A percentile compares a stretch with the other conserved stretches of the same genome.
These are phyloP conservation scores for Saccostrea cuccullata DNA, from an alignment of 1,140 invertebrate species.

Conservation along the genomic window DNA sequence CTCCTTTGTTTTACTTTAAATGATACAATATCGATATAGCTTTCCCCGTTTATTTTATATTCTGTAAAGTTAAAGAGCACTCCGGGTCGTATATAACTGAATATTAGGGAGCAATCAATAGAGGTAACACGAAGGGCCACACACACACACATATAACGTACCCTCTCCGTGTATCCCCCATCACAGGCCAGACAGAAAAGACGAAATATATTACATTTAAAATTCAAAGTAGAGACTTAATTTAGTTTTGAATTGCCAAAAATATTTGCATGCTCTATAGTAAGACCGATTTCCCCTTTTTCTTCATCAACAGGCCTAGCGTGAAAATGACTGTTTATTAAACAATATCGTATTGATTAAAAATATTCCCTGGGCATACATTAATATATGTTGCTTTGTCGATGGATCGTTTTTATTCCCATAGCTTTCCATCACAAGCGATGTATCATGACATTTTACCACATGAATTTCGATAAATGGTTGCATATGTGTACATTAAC, in stretches of 20 bases:
- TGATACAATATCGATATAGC: background rate
- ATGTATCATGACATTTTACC: background rate
- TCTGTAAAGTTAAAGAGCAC: background rate
- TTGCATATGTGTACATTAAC: background rate
- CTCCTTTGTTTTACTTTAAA: background rate
- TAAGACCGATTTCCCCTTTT: background rate
- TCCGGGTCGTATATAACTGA: background rate
- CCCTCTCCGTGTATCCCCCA: background rate
- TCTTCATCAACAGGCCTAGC: background rate
- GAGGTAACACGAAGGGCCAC: background rate
- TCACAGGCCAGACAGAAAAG: background rate
- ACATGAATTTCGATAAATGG: background rate
- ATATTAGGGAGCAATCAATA: background rate
- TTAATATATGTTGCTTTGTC: background rate
- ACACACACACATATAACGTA: background rate
- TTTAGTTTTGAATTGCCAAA: background rate
- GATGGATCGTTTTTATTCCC: background rate
- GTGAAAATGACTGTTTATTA: conserved; percentile 32
- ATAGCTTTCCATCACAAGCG: background rate
- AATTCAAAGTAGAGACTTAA: background rate
- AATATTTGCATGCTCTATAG: background rate
- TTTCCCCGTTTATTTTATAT: background rate
- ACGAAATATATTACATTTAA: conserved; percentile 1
- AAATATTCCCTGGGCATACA: background rate
- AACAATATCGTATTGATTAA: conserved; percentile 15